A percentile compares a stretch with the other conserved stretches of the same genome.
Evolutionary conservation across 2,113 vertebrate species (phyloP).

Genomic region (Salvelinus alpinus): DNA sequence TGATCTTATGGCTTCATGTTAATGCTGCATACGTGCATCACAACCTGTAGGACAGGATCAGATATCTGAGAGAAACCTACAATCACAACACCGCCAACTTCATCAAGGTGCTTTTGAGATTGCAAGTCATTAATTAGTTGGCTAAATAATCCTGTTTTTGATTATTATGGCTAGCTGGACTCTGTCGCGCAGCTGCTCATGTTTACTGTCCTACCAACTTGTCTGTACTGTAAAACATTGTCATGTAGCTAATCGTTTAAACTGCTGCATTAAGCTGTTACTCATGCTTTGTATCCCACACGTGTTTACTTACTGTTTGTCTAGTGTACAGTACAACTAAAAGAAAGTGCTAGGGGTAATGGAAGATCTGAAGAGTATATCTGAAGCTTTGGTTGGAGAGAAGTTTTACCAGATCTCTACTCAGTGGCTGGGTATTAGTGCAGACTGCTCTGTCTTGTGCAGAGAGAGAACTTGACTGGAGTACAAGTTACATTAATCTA

Average conservation of each 20-base stretch:
- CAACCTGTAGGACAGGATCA: too few species aligned
- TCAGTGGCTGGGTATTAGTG: neutral
- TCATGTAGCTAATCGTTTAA: slow-evolving; percentile 53
- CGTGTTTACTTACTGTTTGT: slow-evolving; percentile 11
- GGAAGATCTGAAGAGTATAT: neutral
- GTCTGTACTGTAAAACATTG: slow-evolving; percentile 25
- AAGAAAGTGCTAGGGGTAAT: neutral
- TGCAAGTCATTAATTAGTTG: too few species aligned
- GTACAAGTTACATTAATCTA: neutral
- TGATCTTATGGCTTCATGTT: neutral
- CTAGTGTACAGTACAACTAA: neutral
- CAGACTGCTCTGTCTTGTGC: too few species aligned
- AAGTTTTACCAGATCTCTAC: neutral
- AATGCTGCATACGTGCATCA: neutral
- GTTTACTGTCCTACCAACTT: slow-evolving; percentile 6
- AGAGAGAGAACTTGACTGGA: neutral
- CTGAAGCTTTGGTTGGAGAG: too few species aligned
- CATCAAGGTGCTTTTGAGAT: too few species aligned
- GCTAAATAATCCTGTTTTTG: too few species aligned
- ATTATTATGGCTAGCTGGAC: too few species aligned
- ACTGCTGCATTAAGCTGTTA: slow-evolving; percentile 30
- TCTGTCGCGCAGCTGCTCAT: neutral
- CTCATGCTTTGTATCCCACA: slow-evolving; percentile 22
- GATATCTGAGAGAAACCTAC: too few species aligned
- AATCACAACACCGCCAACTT: neutral